A percentile compares a stretch with the other conserved stretches of the same genome.
phyloP scores from a whole-genome alignment of 2,888 invertebrate genomes.

The Drosophila histrio region DNA sequence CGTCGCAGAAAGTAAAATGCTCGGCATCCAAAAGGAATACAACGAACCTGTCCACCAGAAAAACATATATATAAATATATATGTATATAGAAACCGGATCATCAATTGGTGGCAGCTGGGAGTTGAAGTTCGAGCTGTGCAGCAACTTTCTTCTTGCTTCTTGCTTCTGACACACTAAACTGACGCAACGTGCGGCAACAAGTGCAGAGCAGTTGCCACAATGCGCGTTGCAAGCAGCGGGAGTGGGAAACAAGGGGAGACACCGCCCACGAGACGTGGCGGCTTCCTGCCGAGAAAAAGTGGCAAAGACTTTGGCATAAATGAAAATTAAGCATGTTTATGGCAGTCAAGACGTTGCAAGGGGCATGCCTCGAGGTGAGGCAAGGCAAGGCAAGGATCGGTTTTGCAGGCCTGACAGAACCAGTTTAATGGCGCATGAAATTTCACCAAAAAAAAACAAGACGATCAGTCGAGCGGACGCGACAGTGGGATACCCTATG shows the following conservation, averaged over 20 bases:
- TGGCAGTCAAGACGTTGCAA: conserved; percentile 27
- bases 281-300: conserved; percentile 70
- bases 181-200: conserved; percentile 79
- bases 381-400: conserved; percentile 3
- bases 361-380: conserved; percentile 30
- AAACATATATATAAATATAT: conserved; percentile 1
- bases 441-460: conserved; percentile 72
- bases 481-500: no score
- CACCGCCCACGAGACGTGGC: conserved; percentile 59
- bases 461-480: no score
- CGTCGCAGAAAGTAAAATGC: conserved; percentile 76
- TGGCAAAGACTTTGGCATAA: conserved; percentile 59
- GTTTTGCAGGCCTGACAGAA: conserved; percentile 58
- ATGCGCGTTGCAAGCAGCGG: background rate
- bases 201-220: conserved; percentile 57
- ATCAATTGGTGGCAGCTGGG: conserved; percentile 39
- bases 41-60: conserved; percentile 71
- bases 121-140: conserved; percentile 38
- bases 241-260: background rate
- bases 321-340: conserved; percentile 75
- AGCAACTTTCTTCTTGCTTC: conserved; percentile 76
- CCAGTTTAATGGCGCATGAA: conserved; percentile 81
- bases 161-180: conserved; percentile 79
- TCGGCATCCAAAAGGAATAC: conserved; percentile 14
- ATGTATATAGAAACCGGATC: conserved; percentile 69